Base-by-base conservation (phyloP, 1,140 invertebrate species). In the Platyura marginata region DNA sequence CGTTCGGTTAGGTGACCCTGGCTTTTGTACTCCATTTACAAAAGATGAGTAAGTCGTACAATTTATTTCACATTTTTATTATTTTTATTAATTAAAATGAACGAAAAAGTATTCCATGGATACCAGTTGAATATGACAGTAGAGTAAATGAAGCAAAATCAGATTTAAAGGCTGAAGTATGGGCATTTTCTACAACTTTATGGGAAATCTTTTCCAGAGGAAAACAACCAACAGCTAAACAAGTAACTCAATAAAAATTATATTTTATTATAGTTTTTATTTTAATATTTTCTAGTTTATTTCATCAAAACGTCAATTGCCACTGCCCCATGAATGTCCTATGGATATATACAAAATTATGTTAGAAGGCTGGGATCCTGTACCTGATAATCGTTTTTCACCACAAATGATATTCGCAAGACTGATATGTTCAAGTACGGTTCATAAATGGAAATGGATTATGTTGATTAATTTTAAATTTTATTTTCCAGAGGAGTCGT, bases 141-240 rank as follows among this genome's bases (percentile, higher is more conserved):
- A 76, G 82, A 59, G 66, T 76, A 48, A 69, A 74, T 48, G 63
- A 67, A 36, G 79, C 77, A 18, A 71, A 70, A 47, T 64, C 62
- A 20, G 77, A 73, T 36, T 63, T 69, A 0, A 64, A 71, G 20
- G 77, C 80, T 21, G 87, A 93, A 54, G 72, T 90, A 18, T 93
- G 86, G 85, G 83, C 87, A 13, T 77, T 86, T 51, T 84, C 80
- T 2, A 92, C 88, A 15, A 90, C 86, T 10, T 52, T 90, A 9
- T 91, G 86, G 81, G 80, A 92, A 63, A 82, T 93, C 46, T 93
- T 91, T 66, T 79, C 80, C 0, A 77, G 72, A 52, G 86, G 84
- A 22, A 59, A 68, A 44, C 54, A 66, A 1, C 65, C 63, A 1
- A 63, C 60, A 13, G 56, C 54, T 1, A 58, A 58, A 51, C 60